Evolutionary conservation across 2,888 invertebrate genomes (phyloP).

Genomic region (Alsophila aescularia): DNA sequence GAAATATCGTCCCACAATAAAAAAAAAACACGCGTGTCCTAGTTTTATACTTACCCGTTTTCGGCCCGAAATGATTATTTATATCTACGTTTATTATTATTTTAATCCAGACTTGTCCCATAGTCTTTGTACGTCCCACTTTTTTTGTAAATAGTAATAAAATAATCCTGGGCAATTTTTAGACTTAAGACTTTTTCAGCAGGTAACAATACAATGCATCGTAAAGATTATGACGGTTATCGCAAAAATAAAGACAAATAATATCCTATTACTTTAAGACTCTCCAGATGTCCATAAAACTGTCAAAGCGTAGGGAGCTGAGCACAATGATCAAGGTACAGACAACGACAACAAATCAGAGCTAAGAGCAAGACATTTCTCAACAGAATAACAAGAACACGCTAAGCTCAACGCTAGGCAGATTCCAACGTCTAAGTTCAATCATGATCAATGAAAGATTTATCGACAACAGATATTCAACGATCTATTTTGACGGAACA

Average conservation of each 20-base stretch:
- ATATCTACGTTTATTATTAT: too few species aligned
- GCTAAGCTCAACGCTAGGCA: conserved; percentile 26
- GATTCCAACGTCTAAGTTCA: conserved; percentile 35
- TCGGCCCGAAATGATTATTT: too few species aligned
- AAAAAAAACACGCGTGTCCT: too few species aligned
- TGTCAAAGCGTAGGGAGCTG: conserved; percentile 22
- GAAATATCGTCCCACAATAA: too few species aligned
- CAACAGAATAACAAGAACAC: conserved; percentile 25
- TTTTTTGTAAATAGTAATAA: too few species aligned
- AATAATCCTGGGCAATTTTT: too few species aligned
- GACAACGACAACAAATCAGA: conserved; percentile 29
- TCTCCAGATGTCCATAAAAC: conserved; percentile 24
- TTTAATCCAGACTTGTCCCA: too few species aligned
- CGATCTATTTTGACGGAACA: conserved; percentile 32
- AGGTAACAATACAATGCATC: conserved; percentile 16
- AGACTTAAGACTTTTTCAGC: not conserved
- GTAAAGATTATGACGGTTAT: conserved; percentile 14
- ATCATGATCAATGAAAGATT: conserved; percentile 40
- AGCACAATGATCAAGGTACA: conserved; percentile 23
- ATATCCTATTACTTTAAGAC: conserved; percentile 23
- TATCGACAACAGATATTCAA: conserved; percentile 33
- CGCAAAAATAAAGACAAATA: conserved; percentile 18
- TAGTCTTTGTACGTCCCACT: too few species aligned
- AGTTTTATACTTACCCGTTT: too few species aligned
- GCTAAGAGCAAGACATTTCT: conserved; percentile 21